Conservation (phyloP, 2,888 invertebrate species). For the Drosophila phalerata region DNA sequence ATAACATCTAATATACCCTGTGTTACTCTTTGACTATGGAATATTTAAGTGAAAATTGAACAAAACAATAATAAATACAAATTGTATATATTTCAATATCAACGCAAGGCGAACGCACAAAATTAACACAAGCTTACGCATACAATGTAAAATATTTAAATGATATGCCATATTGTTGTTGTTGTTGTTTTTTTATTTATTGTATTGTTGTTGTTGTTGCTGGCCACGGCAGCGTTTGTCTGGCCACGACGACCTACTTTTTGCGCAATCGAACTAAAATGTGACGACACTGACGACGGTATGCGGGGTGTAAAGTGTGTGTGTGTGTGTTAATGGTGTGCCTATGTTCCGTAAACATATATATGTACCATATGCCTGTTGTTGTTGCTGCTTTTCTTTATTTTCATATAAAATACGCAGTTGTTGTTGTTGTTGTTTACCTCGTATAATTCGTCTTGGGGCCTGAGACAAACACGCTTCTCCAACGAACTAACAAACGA, state of each 20-base stretch:
- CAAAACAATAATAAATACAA: conserved; percentile 42
- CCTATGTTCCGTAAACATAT: too few relatives aligned
- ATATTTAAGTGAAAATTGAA: conserved; percentile 15
- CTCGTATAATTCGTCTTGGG: conserved; percentile 11
- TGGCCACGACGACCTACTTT: conserved; percentile 77
- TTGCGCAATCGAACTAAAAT: conserved; percentile 72
- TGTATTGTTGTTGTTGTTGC: conserved; percentile 32
- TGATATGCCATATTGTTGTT: conserved; percentile 60
- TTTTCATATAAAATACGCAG: conserved; percentile 31
- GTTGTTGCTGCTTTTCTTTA: conserved; percentile 33
- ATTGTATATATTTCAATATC: conserved; percentile 58
- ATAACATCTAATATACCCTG: neutral
- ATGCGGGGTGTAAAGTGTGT: conserved; percentile 12
- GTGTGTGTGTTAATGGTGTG: conserved; percentile 6
- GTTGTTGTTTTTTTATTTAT: conserved; percentile 29
- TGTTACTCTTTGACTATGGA: conserved; percentile 2
- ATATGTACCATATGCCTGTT: conserved; percentile 20
- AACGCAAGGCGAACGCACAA: conserved; percentile 55
- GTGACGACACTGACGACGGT: conserved; percentile 48
- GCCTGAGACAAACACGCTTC: conserved; percentile 16
- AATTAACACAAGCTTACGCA: conserved; percentile 51
- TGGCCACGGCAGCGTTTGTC: conserved; percentile 54
- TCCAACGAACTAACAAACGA: neutral
- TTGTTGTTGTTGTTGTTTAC: conserved; percentile 13
- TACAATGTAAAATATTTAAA: conserved; percentile 73